These are phyloP conservation scores for Standfussiana lucernea DNA, from an alignment of 2,888 invertebrate genomes.

Conservation along the genomic window DNA sequence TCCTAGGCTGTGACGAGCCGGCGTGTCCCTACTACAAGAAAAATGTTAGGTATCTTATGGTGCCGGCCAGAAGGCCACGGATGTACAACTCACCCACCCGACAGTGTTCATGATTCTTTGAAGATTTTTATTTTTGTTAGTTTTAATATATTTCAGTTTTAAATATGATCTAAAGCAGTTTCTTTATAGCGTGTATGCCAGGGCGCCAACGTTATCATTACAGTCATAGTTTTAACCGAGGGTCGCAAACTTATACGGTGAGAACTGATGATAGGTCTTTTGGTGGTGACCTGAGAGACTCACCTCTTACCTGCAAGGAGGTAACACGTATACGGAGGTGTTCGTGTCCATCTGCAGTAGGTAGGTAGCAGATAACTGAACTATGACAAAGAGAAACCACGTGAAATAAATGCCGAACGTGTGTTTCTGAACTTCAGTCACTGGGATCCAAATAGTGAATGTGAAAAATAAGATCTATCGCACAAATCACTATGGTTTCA, in stretches of 20 bases:
- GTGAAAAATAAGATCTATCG: not conserved
- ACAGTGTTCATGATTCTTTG: slow-evolving; percentile 60
- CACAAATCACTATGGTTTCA: not conserved
- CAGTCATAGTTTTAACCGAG: not conserved
- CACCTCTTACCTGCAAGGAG: not conserved
- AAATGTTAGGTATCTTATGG: slow-evolving; percentile 83
- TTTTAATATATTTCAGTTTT: slow-evolving; percentile 50
- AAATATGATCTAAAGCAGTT: slow-evolving; percentile 15
- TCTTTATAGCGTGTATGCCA: not conserved
- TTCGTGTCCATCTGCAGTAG: not conserved
- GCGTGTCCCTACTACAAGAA: slow-evolving; percentile 88
- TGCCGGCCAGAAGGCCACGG: slow-evolving; percentile 81
- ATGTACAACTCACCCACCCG: slow-evolving; percentile 78
- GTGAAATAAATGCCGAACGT: not conserved
- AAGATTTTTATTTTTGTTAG: slow-evolving; percentile 58
- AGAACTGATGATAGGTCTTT: not conserved
- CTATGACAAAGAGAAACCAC: not conserved
- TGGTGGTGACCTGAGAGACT: not conserved
- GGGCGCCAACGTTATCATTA: too few relatives aligned
- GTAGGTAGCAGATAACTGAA: not conserved
- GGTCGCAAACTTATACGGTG: not conserved
- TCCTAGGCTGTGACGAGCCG: slow-evolving; percentile 86
- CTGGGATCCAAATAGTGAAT: not conserved
- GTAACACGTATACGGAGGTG: too few relatives aligned
- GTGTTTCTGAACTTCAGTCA: not conserved